Percentiles rank a stretch among this genome's conserved stretches.
These are phyloP conservation scores for Epinephelus malabaricus DNA, from an alignment of 2,797 vertebrate genomes.

Conservation along the genomic window DNA sequence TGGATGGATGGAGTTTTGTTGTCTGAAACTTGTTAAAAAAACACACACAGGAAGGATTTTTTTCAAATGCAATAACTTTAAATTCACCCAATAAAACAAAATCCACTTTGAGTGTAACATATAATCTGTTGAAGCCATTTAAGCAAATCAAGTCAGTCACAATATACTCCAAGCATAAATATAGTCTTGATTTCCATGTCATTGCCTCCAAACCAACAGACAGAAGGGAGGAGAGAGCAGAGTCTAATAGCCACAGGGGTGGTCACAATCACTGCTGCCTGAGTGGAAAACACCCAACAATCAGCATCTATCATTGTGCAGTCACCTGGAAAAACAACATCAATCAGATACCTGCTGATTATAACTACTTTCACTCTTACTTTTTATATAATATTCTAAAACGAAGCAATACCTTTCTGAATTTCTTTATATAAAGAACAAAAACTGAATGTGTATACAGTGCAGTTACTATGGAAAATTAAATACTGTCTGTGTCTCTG, in stretches of 20 bases:
- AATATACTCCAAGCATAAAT: neutral
- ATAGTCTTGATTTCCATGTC: neutral
- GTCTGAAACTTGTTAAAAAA: too few relatives aligned
- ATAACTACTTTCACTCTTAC: too few relatives aligned
- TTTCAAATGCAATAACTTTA: neutral
- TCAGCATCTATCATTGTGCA: slow-evolving; percentile 16
- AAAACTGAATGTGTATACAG: too few relatives aligned
- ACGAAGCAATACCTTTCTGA: too few relatives aligned
- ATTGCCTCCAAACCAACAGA: neutral
- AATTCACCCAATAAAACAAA: neutral
- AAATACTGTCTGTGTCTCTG: too few relatives aligned
- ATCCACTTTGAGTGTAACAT: neutral
- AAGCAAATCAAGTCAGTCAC: neutral
- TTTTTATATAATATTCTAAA: too few relatives aligned
- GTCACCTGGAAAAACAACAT: slow-evolving; percentile 34
- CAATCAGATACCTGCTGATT: neutral
- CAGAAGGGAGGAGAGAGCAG: neutral
- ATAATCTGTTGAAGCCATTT: neutral
- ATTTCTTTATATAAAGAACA: too few relatives aligned
- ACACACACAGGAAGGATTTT: too few relatives aligned
- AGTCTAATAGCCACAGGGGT: slow-evolving; percentile 3
- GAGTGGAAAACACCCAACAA: slow-evolving; percentile 9
- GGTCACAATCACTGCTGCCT: neutral
- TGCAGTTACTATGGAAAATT: too few relatives aligned
- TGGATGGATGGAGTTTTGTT: too few relatives aligned